These are phyloP conservation scores for Pomatorhinus ruficollis DNA, from an alignment of 2,113 vertebrate species.

Conservation along the genomic window DNA sequence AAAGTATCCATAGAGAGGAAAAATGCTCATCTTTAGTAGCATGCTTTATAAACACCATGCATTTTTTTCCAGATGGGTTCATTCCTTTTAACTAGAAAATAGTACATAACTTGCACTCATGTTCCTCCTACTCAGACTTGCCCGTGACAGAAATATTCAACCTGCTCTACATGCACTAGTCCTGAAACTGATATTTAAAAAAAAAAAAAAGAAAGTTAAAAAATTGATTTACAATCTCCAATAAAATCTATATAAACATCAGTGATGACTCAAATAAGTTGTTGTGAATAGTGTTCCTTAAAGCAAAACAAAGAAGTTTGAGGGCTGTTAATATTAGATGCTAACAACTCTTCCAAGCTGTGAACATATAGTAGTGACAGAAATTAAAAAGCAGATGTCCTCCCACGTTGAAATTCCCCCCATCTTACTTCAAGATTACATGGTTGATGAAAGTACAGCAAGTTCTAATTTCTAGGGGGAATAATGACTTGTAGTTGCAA, in stretches of 20 bases:
- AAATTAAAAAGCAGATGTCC: conserved; percentile 36
- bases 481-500: conserved; percentile 56
- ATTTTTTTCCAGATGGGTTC: background rate
- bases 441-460: conserved; percentile 40
- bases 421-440: conserved; percentile 32
- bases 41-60: background rate
- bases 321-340: background rate
- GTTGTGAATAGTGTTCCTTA: background rate
- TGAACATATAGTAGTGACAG: background rate
- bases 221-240: background rate
- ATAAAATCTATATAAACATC: background rate
- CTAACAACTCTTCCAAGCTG: background rate
- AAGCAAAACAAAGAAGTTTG: background rate
- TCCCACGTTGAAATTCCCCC: conserved; percentile 10
- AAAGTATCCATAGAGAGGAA: background rate
- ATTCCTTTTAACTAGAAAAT: background rate
- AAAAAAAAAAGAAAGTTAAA: background rate
- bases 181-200: background rate
- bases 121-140: background rate
- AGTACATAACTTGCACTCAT: background rate
- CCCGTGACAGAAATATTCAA: background rate
- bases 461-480: conserved; percentile 56
- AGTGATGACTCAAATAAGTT: background rate
- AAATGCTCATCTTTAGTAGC: background rate
- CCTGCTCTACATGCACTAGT: background rate